Conservation (phyloP, 1,140 invertebrate genomes). For the Drosophila cardini region DNA sequence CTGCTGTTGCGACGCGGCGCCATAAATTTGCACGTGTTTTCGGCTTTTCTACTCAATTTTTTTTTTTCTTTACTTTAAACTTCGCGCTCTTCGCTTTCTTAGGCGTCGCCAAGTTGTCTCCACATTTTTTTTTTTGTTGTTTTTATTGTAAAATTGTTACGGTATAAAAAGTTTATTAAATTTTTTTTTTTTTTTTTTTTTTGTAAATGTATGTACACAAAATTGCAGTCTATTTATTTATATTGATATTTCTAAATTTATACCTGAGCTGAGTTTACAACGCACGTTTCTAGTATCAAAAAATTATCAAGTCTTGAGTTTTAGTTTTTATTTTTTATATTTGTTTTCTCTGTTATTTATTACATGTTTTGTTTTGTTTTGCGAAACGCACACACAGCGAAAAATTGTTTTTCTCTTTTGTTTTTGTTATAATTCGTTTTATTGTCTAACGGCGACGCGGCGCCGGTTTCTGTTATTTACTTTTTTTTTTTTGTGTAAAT, state of each 20-base stretch:
- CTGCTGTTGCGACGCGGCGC: conserved; percentile 74
- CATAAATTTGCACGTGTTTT: conserved; percentile 55
- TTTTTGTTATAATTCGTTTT: conserved; percentile 9
- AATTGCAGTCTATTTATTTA: conserved; percentile 34
- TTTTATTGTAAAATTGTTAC: conserved; percentile 8
- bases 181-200: conserved; percentile 10
- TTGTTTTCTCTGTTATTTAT: conserved; percentile 18
- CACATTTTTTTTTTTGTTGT: conserved; percentile 6
- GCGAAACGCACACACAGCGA: conserved; percentile 25
- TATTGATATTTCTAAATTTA: conserved; percentile 34
- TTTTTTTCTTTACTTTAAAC: too few species aligned
- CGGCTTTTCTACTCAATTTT: too few species aligned
- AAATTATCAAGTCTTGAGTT: conserved; percentile 22
- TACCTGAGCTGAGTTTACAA: conserved; percentile 57
- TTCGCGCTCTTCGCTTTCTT: not conserved
- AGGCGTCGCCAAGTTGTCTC: not conserved
- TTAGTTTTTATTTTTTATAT: conserved; percentile 2
- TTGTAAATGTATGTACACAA: conserved; percentile 5
- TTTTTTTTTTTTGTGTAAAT: not conserved
- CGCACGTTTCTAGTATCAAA: conserved; percentile 51
- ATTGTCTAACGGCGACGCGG: conserved; percentile 17
- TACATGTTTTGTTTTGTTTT: conserved; percentile 17
- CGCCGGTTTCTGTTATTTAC: conserved; percentile 27
- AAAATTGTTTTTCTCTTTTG: conserved; percentile 16
- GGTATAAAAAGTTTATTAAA: conserved; percentile 15